Conservation (phyloP, 2,888 invertebrate genomes). For the Pachycephus smyrnensis region DNA sequence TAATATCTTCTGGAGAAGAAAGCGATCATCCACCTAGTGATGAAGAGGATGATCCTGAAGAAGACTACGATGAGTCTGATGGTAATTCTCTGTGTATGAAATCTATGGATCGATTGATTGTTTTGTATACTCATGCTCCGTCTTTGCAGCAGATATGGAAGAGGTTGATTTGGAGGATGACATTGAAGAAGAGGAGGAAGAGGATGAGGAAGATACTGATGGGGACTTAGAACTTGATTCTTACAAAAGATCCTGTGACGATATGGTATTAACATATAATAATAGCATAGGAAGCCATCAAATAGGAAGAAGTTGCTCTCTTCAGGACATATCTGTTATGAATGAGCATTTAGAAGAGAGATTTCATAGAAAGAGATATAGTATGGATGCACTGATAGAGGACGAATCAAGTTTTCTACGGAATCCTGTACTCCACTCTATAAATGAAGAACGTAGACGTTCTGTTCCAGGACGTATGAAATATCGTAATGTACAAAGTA, state of each 20-base stretch:
- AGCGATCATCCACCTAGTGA: constrained; percentile 31
- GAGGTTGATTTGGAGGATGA: constrained; percentile 5
- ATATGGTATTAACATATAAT: constrained; percentile 41
- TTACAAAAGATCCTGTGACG: constrained; percentile 55
- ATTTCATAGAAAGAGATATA: constrained; percentile 27
- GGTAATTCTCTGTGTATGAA: constrained; percentile 17
- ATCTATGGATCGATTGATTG: background rate
- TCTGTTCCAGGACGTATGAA: constrained; percentile 28
- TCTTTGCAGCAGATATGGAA: background rate
- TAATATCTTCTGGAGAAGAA: constrained; percentile 48
- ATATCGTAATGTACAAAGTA: constrained; percentile 55
- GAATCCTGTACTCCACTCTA: constrained; percentile 20
- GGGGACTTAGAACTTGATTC: constrained; percentile 47
- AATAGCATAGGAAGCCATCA: constrained; percentile 33
- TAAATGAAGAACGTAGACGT: background rate
- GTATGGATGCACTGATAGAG: constrained; percentile 29
- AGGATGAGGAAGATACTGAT: constrained; percentile 35
- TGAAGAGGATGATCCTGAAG: constrained; percentile 25
- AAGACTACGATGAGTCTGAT: constrained; percentile 35
- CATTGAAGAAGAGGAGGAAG: constrained; percentile 9
- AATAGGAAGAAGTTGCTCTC: constrained; percentile 56
- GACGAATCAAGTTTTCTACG: constrained; percentile 25
- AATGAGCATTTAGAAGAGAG: background rate
- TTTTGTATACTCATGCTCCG: background rate
- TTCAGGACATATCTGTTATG: constrained; percentile 51